A percentile compares a stretch with the other conserved stretches of the same genome.
Evolutionary conservation across 2,797 vertebrate species (phyloP).

Genomic region (Naso thynnoides): DNA sequence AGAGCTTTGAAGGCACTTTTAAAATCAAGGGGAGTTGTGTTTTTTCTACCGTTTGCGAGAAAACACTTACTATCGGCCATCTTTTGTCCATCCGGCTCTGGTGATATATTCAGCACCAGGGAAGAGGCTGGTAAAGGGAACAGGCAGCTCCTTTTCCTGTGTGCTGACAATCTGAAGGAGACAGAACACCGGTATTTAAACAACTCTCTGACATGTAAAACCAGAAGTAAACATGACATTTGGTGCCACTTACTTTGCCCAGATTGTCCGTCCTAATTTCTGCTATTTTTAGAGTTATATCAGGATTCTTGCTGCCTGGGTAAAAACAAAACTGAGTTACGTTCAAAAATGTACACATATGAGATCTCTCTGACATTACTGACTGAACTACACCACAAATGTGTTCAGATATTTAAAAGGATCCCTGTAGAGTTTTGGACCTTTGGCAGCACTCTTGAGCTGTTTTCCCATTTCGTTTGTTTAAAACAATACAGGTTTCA

Average conservation of each 20-base stretch:
- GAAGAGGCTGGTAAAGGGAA: constrained; percentile 89
- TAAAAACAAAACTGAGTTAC: constrained; percentile 26
- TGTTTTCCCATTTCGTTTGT: not conserved
- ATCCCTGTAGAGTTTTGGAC: not conserved
- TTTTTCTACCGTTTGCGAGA: not conserved
- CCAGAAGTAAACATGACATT: not conserved
- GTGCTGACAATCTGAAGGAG: constrained; percentile 87
- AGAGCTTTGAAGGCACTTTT: not conserved
- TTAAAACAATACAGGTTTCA: not conserved
- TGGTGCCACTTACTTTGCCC: constrained; percentile 85
- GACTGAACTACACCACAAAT: not conserved
- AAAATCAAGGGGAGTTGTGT: not conserved
- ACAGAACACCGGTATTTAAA: constrained; percentile 7
- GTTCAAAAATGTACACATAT: not conserved
- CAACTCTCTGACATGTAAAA: not conserved
- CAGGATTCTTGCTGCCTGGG: constrained; percentile 96
- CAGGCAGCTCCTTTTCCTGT: constrained; percentile 91
- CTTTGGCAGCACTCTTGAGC: too few relatives aligned
- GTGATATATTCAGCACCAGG: constrained; percentile 93
- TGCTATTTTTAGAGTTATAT: constrained; percentile 91
- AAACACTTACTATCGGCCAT: constrained; percentile 90
- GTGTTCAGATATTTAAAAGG: not conserved
- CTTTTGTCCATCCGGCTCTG: constrained; percentile 94
- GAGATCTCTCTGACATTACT: not conserved
- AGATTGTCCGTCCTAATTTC: constrained; percentile 89